Evolutionary conservation across 2,797 vertebrate species (phyloP).

Genomic region (Phalanger gymnotis): DNA sequence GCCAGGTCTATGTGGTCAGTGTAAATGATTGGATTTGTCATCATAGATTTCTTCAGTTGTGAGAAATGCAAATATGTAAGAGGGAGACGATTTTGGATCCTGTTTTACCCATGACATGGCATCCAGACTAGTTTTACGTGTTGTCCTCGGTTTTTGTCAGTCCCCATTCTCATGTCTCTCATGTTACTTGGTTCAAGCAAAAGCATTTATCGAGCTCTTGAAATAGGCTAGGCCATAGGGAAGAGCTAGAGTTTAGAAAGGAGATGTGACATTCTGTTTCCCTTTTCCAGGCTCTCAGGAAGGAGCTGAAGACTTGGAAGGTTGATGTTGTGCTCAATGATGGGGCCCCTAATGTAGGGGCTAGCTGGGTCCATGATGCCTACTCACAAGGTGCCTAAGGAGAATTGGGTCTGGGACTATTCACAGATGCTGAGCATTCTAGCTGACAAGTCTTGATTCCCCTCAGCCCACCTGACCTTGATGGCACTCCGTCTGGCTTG

Average conservation of each 20-base stretch:
- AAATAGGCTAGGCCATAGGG: neutral
- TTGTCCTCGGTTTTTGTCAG: neutral
- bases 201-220: neutral
- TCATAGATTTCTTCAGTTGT: neutral
- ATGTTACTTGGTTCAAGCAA: neutral
- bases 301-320: conserved; percentile 98
- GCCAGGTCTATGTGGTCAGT: no score
- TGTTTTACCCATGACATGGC: neutral
- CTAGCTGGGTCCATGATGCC: conserved; percentile 96
- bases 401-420: neutral
- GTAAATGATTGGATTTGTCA: neutral
- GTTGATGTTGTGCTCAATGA: conserved; percentile 97
- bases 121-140: neutral
- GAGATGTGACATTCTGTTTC: neutral
- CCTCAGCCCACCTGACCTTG: conserved; percentile 92
- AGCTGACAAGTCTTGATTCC: neutral
- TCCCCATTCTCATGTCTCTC: neutral
- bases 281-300: conserved; percentile 88
- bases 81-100: neutral
- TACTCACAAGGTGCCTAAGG: conserved; percentile 91
- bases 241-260: neutral
- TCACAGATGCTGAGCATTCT: neutral
- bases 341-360: conserved; percentile 96
- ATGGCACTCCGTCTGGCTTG: conserved; percentile 96
- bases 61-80: neutral